phyloP scores from a whole-genome alignment of 1,140 invertebrate species.

The Lordiphosa clarofinis region DNA sequence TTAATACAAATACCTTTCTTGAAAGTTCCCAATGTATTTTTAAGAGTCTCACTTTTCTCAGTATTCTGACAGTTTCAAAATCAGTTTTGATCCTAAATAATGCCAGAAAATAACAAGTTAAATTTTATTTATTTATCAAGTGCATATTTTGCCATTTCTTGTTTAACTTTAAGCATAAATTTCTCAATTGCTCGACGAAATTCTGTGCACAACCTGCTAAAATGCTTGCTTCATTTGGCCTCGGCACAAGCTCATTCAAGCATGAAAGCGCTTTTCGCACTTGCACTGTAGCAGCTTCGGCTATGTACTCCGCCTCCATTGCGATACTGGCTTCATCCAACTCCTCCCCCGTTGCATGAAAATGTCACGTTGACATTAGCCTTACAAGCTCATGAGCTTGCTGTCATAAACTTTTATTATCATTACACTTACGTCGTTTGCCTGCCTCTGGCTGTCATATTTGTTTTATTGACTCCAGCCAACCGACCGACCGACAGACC shows the following conservation, averaged over 20 bases:
- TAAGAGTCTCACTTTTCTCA: no score
- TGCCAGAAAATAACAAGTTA: no score
- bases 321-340: neutral
- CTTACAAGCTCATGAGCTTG: constrained; percentile 72
- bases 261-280: constrained; percentile 72
- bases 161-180: neutral
- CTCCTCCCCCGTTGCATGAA: neutral
- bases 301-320: constrained; percentile 2
- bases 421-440: constrained; percentile 61
- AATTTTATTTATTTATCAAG: no score
- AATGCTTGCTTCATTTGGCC: constrained; percentile 52
- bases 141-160: no score
- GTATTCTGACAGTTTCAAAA: no score
- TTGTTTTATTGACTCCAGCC: constrained; percentile 67
- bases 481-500: constrained; percentile 9
- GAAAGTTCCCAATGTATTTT: no score
- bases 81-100: no score
- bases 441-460: constrained; percentile 48
- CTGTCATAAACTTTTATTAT: constrained; percentile 76
- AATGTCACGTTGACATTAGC: constrained; percentile 70
- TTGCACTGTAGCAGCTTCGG: constrained; percentile 39
- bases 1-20: no score
- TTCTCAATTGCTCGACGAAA: no score
- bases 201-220: constrained; percentile 11
- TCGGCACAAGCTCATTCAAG: constrained; percentile 49